These are phyloP conservation scores for Nomada fabriciana DNA, from an alignment of 2,888 invertebrate species.

Conservation along the genomic window DNA sequence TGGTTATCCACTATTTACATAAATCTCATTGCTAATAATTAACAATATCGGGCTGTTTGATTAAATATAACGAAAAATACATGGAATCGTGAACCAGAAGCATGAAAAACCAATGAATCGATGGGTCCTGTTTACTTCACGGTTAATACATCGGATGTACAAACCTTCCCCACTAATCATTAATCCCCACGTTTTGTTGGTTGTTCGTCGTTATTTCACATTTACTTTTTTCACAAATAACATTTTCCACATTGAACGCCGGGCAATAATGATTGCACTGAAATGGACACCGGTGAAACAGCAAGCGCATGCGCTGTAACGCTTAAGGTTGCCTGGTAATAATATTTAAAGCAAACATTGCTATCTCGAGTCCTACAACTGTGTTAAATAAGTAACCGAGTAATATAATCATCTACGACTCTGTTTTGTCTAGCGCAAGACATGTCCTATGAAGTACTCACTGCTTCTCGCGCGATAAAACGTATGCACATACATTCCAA, in stretches of 20 bases:
- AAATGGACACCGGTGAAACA: conserved; percentile 50
- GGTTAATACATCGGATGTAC: neutral
- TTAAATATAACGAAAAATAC: neutral
- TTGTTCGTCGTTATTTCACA: neutral
- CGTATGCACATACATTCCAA: neutral
- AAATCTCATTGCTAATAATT: neutral
- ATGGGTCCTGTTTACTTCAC: conserved; percentile 21
- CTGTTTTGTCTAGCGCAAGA: neutral
- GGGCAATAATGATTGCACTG: conserved; percentile 40
- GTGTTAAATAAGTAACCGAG: neutral
- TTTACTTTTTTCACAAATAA: neutral
- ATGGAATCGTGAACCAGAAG: neutral
- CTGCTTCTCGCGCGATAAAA: neutral
- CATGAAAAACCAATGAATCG: conserved; percentile 16
- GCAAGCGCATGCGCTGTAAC: conserved; percentile 57
- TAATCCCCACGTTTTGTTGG: neutral
- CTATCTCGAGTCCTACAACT: neutral
- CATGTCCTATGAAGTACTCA: neutral
- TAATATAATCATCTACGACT: conserved; percentile 15
- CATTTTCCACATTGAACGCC: conserved; percentile 30
- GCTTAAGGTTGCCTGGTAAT: conserved; percentile 13
- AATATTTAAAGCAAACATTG: conserved; percentile 2
- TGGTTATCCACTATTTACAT: conserved; percentile 37
- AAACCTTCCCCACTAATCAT: too few species aligned
- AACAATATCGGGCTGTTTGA: neutral